These are phyloP conservation scores for Druon quercuslanigerum DNA, from an alignment of 1,140 invertebrate genomes.

Conservation along the genomic window DNA sequence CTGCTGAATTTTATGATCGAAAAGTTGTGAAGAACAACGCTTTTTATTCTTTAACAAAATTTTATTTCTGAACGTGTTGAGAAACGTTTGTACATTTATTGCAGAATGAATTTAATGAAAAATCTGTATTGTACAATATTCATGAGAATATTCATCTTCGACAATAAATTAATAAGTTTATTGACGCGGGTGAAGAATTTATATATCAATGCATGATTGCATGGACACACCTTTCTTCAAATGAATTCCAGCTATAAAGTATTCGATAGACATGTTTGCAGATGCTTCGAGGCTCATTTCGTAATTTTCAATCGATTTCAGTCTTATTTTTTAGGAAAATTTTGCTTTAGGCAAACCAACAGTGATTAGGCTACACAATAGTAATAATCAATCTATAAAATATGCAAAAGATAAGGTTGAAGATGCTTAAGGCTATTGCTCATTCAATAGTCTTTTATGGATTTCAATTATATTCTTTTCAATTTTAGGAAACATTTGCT, in stretches of 20 bases:
- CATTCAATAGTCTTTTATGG: too few relatives aligned
- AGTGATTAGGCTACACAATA: too few relatives aligned
- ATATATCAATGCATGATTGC: not conserved
- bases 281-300: not conserved
- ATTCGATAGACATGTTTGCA: not conserved
- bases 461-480: too few relatives aligned
- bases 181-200: slow-evolving; percentile 26
- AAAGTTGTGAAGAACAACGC: not conserved
- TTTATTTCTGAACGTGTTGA: not conserved
- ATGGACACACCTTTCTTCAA: slow-evolving; percentile 1
- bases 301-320: too few relatives aligned
- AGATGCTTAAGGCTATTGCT: too few relatives aligned
- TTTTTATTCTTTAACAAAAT: not conserved
- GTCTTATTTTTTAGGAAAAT: too few relatives aligned
- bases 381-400: too few relatives aligned
- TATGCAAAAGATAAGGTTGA: too few relatives aligned
- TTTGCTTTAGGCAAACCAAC: too few relatives aligned
- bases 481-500: too few relatives aligned
- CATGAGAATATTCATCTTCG: not conserved
- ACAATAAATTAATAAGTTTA: not conserved
- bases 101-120: not conserved
- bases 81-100: not conserved
- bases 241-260: not conserved
- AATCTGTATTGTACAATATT: slow-evolving; percentile 20
- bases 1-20: not conserved